These are phyloP conservation scores for Drosophila kanekoi DNA, from an alignment of 2,888 invertebrate species.

Conservation along the genomic window DNA sequence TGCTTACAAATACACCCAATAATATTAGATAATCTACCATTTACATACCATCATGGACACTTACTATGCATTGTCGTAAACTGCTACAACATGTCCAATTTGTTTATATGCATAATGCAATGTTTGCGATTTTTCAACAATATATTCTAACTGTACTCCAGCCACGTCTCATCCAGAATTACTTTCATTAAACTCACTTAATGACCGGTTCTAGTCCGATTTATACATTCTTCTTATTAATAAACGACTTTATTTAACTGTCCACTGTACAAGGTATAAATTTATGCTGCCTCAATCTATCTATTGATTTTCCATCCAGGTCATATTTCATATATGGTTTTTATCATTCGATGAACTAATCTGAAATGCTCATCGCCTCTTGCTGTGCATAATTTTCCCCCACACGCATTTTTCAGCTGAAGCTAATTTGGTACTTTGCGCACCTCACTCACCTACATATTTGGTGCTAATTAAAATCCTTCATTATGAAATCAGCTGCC, in stretches of 20 bases:
- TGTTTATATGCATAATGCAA: no score
- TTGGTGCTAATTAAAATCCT: slow-evolving; percentile 80
- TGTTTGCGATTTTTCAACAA: no score
- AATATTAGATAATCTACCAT: no score
- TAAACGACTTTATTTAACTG: background rate
- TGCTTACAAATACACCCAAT: no score
- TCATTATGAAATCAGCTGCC: slow-evolving; percentile 75
- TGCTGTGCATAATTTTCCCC: slow-evolving; percentile 1
- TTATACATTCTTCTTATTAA: no score
- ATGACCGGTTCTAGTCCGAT: no score
- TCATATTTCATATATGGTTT: background rate
- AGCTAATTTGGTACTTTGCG: slow-evolving; percentile 12
- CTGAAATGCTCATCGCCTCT: slow-evolving; percentile 3
- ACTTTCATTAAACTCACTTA: no score
- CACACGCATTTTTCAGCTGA: slow-evolving; percentile 3
- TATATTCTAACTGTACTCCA: no score
- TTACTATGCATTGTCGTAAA: no score
- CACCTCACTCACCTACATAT: slow-evolving; percentile 48
- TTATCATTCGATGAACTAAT: slow-evolving; percentile 1
- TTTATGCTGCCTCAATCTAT: background rate
- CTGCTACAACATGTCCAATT: no score
- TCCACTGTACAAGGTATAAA: background rate
- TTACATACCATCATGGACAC: no score
- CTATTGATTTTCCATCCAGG: background rate
- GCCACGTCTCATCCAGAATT: no score